Evolutionary conservation across 2,113 vertebrate genomes (phyloP).

Genomic region (Pseudopipra pipra): DNA sequence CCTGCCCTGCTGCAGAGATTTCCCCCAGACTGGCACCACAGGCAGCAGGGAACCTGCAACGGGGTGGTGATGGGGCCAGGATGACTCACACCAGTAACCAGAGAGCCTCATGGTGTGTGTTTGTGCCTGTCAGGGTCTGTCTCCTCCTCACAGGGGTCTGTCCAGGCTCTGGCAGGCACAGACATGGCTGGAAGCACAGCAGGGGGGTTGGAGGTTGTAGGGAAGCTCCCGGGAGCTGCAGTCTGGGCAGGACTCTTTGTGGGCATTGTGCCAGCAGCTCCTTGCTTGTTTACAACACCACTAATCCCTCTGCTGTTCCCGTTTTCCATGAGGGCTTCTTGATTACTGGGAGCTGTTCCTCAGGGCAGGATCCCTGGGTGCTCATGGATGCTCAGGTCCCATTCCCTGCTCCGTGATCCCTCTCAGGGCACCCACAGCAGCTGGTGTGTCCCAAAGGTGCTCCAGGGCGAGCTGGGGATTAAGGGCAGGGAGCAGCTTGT

Average conservation of each 20-base stretch:
- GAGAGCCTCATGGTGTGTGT: neutral
- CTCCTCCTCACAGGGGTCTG: accelerated
- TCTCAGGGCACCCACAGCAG: neutral
- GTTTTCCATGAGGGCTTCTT: neutral
- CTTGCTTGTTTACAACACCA: neutral
- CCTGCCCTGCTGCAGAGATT: neutral
- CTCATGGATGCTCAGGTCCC: neutral
- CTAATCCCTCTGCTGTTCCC: neutral
- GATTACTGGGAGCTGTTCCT: neutral
- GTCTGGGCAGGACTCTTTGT: neutral
- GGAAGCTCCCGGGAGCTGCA: neutral
- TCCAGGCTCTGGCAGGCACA: neutral
- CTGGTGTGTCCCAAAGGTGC: neutral
- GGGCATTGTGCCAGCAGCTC: neutral
- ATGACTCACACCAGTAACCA: accelerated
- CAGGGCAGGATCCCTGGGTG: neutral
- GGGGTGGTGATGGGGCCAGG: neutral
- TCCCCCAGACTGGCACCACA: neutral
- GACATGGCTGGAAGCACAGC: accelerated
- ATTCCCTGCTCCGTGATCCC: neutral
- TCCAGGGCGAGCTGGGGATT: neutral
- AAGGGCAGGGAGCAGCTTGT: neutral
- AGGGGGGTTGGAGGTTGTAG: neutral
- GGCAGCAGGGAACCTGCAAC: neutral
- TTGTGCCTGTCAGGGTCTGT: neutral